phyloP scores from a whole-genome alignment of 1,140 invertebrate genomes.

The Forficula auricularia region DNA sequence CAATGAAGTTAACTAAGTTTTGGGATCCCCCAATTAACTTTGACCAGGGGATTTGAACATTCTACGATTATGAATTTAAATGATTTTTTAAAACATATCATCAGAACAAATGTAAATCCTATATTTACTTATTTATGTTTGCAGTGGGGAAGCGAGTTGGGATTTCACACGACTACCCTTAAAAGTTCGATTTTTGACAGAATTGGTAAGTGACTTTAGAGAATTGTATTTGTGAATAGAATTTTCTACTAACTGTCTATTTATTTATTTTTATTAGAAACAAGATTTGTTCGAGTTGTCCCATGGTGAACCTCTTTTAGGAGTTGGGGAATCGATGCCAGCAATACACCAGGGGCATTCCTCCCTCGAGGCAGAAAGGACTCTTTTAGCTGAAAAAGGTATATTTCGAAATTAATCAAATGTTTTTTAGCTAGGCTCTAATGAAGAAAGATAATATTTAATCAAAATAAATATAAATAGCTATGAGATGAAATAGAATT shows the following conservation, averaged over 20 bases:
- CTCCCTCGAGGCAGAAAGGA: slow-evolving; percentile 46
- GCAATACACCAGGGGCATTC: slow-evolving; percentile 31
- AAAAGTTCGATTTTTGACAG: slow-evolving; percentile 60
- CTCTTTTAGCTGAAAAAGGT: slow-evolving; percentile 40
- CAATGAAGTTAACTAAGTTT: too few species aligned
- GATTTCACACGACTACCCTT: slow-evolving; percentile 75
- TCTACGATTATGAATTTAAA: too few species aligned
- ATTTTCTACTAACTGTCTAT: slow-evolving; percentile 5
- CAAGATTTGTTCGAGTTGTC: slow-evolving; percentile 45
- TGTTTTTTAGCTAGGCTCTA: slow-evolving; percentile 4
- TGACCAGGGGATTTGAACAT: too few species aligned
- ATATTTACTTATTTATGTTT: slow-evolving; percentile 19
- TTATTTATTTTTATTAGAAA: slow-evolving; percentile 16
- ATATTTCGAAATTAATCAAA: slow-evolving; percentile 6
- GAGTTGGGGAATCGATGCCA: slow-evolving; percentile 40
- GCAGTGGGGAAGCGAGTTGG: slow-evolving; percentile 49
- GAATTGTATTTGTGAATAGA: too few species aligned
- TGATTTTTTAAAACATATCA: too few species aligned
- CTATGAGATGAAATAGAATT: not conserved
- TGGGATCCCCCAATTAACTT: too few species aligned
- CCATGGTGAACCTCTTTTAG: slow-evolving; percentile 45
- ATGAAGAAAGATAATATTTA: not conserved
- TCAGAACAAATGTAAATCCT: too few species aligned
- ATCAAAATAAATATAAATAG: slow-evolving; percentile 2
- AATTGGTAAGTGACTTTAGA: slow-evolving; percentile 64